These are phyloP conservation scores for Indri indri DNA, from an alignment of 2,113 vertebrate species.

Conservation along the genomic window DNA sequence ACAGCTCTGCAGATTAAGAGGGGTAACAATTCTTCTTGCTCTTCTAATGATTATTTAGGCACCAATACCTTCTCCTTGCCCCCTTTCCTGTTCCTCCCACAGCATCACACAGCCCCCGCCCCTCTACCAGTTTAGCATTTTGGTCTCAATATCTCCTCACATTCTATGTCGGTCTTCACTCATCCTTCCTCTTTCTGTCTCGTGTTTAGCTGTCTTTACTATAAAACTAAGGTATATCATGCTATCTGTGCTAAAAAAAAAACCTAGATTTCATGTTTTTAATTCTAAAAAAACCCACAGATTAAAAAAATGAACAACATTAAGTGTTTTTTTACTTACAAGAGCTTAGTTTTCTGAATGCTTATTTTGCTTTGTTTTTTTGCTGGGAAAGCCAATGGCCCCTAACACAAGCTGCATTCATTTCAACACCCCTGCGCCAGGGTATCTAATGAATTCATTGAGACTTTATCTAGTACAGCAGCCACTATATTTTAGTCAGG, in stretches of 20 bases:
- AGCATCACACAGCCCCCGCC: fast-evolving
- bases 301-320: not conserved
- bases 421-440: not conserved
- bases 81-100: not conserved
- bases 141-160: not conserved
- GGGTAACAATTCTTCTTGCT: not conserved
- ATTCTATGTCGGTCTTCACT: not conserved
- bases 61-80: not conserved
- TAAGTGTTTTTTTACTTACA: not conserved
- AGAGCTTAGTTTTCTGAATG: not conserved
- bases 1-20: not conserved
- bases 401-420: not conserved
- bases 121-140: not conserved
- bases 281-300: not conserved
- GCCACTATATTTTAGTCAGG: not conserved
- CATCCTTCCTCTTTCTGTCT: not conserved
- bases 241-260: not conserved
- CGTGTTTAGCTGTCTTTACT: not conserved
- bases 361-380: not conserved
- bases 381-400: not conserved
- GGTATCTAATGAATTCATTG: not conserved
- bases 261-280: not conserved
- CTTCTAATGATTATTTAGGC: not conserved
- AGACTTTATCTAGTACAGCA: not conserved
- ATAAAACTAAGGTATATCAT: not conserved